Evolutionary conservation across 2,113 vertebrate genomes (phyloP).

Genomic region (Hypomesus transpacificus): DNA sequence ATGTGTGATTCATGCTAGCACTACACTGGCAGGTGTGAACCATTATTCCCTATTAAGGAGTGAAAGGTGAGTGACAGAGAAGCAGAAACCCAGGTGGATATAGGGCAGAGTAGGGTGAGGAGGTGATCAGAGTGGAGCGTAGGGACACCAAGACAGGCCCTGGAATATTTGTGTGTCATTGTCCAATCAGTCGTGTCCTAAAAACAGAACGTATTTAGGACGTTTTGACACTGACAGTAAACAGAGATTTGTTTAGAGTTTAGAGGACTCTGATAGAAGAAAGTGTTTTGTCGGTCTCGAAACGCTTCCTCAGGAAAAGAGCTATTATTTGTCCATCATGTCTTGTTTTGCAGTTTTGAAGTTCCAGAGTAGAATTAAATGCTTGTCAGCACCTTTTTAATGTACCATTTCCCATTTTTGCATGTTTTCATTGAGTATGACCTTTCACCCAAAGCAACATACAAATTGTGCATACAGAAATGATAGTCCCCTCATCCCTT

Average conservation of each 20-base stretch:
- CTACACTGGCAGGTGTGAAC: conserved; percentile 32
- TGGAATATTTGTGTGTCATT: conserved; percentile 19
- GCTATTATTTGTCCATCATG: neutral
- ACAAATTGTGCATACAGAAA: too few species aligned
- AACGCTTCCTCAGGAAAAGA: neutral
- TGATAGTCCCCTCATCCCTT: too few species aligned
- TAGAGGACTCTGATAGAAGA: neutral
- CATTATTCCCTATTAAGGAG: conserved; percentile 42
- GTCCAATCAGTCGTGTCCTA: neutral
- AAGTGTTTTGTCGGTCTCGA: neutral
- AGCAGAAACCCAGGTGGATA: conserved; percentile 34
- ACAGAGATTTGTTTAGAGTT: neutral
- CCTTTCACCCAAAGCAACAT: too few species aligned
- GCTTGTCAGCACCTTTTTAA: too few species aligned
- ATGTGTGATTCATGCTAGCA: conserved; percentile 24
- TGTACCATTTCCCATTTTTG: too few species aligned
- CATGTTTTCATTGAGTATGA: too few species aligned
- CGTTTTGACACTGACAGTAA: conserved; percentile 9
- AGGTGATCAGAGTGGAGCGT: neutral
- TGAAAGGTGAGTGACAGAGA: conserved; percentile 50
- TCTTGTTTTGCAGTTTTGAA: too few species aligned
- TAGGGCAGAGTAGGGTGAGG: conserved; percentile 16
- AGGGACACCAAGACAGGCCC: neutral
- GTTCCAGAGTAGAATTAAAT: too few species aligned
- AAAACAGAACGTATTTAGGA: conserved; percentile 18